Base-by-base conservation (phyloP, 2,113 vertebrate genomes). In the Zosterops lateralis region DNA sequence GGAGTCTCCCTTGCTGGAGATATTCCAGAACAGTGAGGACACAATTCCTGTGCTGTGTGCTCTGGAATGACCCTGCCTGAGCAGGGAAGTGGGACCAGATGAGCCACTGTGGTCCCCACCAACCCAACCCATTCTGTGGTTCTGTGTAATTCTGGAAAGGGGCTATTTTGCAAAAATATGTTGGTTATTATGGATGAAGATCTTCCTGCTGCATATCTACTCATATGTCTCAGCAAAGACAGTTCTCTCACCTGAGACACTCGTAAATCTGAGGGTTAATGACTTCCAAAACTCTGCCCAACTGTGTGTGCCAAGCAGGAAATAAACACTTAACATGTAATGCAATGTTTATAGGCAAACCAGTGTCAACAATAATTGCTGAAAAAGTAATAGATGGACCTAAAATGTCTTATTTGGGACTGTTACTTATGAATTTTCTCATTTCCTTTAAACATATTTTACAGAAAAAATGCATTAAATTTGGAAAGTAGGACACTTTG, bases 341-440 rank as follows among this genome's bases (percentile, higher is more conserved):
- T 18, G 51, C 60, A 54, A 15, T 28, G 42, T 47, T 92, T 80
- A 53, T 28, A 45, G 68, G 65, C 64, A 79, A 82, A 58, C 58
- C 31, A 50, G 25, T 53, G 62, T 44, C 64, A 82, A 36, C 74
- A 81, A 3, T 76, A 61, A 65, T 61, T 50, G 22, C 42, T 86
- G 68, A 28, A 81, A 80, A 62, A 89, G 45, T 57, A 51, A 57
- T 0, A 65, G 54, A 78, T 76, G 15, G 80, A 56, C 25, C 12
- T 62, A 2, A 74, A 77, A 11, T 64, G 51, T 74, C 34, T 4
- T 40, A 64, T 58, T 78, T 87, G 15, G 9, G 31, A 60, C 29
- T 51, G n/a, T n/a, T 85, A 93, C 34, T 85, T 45, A 57, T 79
- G 16, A 84, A 65, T 93, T 94, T 89, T 89, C n/a, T 45, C 54